Evolutionary conservation across 2,888 invertebrate species (phyloP).

Genomic region (Plebejus argus): DNA sequence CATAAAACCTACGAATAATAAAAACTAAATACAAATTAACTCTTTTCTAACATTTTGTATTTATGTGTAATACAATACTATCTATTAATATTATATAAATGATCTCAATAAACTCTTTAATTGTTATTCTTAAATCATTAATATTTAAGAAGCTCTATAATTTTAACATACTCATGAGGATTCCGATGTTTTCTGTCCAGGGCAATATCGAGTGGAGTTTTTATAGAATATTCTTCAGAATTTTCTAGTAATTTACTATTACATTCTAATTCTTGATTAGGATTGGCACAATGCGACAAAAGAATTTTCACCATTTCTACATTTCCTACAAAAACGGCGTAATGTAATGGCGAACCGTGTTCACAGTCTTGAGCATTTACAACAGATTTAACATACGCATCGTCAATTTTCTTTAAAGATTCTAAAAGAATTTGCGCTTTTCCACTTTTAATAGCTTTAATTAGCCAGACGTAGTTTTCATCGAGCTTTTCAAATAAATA

Average conservation of each 20-base stretch:
- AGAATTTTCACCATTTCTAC: neutral
- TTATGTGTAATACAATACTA: no score
- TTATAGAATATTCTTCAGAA: neutral
- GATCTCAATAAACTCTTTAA: neutral
- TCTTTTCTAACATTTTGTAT: no score
- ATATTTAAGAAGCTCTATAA: neutral
- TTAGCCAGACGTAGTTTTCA: slow-evolving; percentile 3
- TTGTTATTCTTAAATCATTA: neutral
- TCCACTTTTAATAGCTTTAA: slow-evolving; percentile 6
- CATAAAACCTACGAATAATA: no score
- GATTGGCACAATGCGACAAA: neutral
- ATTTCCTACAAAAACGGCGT: slow-evolving; percentile 22
- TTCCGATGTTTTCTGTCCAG: neutral
- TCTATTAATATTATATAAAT: no score
- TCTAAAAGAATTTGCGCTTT: neutral
- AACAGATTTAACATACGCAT: slow-evolving; percentile 18
- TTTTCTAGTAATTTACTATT: neutral
- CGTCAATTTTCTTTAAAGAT: slow-evolving; percentile 23
- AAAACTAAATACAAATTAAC: no score
- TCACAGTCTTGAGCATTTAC: slow-evolving; percentile 27
- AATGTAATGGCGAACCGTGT: slow-evolving; percentile 27
- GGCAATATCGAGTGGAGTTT: neutral
- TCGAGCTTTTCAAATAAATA: slow-evolving; percentile 4
- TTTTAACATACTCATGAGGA: neutral
- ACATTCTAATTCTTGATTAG: slow-evolving; percentile 20